Evolutionary conservation across 2,797 vertebrate genomes (phyloP).

Genomic region (Jordanella pulchra): DNA sequence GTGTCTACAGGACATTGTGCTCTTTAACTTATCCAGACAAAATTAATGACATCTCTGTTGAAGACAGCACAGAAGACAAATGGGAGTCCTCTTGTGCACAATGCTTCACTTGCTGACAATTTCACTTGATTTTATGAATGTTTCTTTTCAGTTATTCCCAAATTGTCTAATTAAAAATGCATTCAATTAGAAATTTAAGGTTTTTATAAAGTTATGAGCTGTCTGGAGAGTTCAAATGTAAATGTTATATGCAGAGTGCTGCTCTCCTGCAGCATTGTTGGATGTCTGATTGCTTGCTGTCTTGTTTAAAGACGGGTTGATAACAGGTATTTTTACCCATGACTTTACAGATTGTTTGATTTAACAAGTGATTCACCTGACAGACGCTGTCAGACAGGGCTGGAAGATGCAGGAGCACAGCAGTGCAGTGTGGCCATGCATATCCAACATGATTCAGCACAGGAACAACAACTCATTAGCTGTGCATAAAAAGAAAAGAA

Average conservation of each 20-base stretch:
- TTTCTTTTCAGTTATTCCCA: background rate
- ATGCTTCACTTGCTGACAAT: background rate
- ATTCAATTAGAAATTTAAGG: background rate
- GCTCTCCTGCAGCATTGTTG: background rate
- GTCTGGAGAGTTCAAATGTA: background rate
- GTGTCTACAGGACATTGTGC: background rate
- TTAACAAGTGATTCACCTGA: background rate
- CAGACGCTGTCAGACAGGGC: background rate
- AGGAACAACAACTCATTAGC: conserved; percentile 7
- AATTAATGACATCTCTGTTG: background rate
- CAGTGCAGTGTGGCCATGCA: background rate
- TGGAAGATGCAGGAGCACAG: background rate
- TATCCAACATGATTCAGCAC: background rate
- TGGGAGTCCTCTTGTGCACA: background rate
- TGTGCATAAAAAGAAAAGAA: background rate
- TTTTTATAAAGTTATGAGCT: background rate
- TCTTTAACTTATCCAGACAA: background rate
- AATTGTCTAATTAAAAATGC: background rate
- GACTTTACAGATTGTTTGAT: background rate
- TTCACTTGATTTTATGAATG: background rate
- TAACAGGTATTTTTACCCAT: background rate
- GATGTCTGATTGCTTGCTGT: background rate
- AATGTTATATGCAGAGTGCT: background rate
- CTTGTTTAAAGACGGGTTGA: background rate
- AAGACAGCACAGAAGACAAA: background rate